These are phyloP conservation scores for Dendrolimus kikuchii DNA, from an alignment of 1,140 invertebrate genomes.

Conservation along the genomic window DNA sequence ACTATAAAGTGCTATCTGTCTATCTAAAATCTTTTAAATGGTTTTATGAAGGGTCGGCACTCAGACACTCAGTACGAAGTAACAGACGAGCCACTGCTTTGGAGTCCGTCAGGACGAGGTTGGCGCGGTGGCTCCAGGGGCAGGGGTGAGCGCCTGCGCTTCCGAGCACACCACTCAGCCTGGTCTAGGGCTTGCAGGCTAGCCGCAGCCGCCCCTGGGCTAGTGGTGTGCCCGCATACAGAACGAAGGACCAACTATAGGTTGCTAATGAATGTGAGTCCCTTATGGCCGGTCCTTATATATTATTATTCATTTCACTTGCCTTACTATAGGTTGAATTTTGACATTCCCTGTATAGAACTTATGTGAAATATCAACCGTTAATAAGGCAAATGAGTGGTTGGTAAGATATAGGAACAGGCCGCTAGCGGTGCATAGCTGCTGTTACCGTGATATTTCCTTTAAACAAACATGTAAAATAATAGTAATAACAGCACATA, in stretches of 20 bases:
- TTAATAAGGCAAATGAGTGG: too few relatives aligned
- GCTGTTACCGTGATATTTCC: too few relatives aligned
- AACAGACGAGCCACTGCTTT: slow-evolving; percentile 43
- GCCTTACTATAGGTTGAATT: too few relatives aligned
- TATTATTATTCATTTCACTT: too few relatives aligned
- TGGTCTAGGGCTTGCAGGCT: slow-evolving; percentile 45
- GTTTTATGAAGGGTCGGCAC: slow-evolving; percentile 23
- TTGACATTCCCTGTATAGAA: too few relatives aligned
- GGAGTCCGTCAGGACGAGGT: slow-evolving; percentile 14
- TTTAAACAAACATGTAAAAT: too few relatives aligned
- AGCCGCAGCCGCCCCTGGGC: slow-evolving; percentile 40
- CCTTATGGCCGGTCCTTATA: too few relatives aligned
- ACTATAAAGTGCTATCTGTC: background rate
- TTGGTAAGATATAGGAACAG: too few relatives aligned
- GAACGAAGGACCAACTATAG: slow-evolving; percentile 42
- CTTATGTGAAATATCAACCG: too few relatives aligned
- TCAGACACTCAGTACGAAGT: slow-evolving; percentile 42
- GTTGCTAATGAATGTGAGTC: slow-evolving; percentile 43
- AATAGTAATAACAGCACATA: too few relatives aligned
- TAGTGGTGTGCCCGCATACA: slow-evolving; percentile 46
- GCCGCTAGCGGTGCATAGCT: too few relatives aligned
- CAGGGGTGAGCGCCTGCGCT: slow-evolving; percentile 29
- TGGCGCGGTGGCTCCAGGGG: slow-evolving; percentile 10
- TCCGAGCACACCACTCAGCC: slow-evolving; percentile 47
- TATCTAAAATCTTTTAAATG: background rate